A percentile compares a stretch with the other conserved stretches of the same genome.
Evolutionary conservation across 2,888 invertebrate genomes (phyloP).

Genomic region (Criorhina ranunculi): DNA sequence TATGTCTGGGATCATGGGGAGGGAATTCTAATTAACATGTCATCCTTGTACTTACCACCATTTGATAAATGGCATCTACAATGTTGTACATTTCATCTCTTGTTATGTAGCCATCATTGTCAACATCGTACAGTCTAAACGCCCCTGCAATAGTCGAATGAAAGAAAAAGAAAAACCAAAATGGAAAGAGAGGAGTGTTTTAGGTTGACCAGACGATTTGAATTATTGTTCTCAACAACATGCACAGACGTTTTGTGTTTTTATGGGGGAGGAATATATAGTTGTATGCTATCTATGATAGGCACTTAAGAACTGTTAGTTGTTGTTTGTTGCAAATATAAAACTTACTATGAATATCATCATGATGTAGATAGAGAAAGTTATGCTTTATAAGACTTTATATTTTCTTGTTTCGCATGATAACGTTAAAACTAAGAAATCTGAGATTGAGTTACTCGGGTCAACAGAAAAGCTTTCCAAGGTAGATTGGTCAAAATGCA

Average conservation of each 20-base stretch:
- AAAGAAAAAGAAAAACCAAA: conserved; percentile 15
- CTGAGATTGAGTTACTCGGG: no score
- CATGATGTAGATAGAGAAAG: no score
- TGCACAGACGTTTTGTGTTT: background rate
- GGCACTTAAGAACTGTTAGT: conserved; percentile 1
- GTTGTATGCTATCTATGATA: conserved; percentile 7
- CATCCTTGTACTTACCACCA: conserved; percentile 92
- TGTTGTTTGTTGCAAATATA: background rate
- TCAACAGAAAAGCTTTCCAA: no score
- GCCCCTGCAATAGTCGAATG: conserved; percentile 90
- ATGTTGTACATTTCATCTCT: conserved; percentile 98
- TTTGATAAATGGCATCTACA: conserved; percentile 98
- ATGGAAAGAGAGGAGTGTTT: conserved; percentile 12
- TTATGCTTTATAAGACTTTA: no score
- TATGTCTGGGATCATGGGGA: background rate
- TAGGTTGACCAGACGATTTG: conserved; percentile 55
- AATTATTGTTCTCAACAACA: conserved; percentile 49
- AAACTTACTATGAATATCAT: no score
- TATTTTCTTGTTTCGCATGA: no score
- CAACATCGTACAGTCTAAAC: conserved; percentile 97
- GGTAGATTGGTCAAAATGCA: no score
- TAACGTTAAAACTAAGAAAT: no score
- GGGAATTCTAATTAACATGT: conserved; percentile 11
- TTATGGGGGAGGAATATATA: background rate
- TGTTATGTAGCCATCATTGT: conserved; percentile 98